Conservation (phyloP, 2,797 vertebrate species). For the Myotis myotis region DNA sequence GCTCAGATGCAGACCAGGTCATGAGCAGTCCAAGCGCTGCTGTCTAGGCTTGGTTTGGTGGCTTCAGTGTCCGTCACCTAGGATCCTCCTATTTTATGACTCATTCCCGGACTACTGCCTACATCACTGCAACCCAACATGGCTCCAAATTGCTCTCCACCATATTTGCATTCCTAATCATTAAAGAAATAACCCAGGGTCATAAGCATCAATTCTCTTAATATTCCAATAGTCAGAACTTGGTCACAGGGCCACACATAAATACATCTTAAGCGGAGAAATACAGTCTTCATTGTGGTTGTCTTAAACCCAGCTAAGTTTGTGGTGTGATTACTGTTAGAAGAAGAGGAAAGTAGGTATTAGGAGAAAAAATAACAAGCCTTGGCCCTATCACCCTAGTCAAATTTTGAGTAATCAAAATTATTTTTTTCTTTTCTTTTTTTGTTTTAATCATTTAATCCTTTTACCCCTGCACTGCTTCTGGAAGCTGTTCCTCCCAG, state of each 20-base stretch:
- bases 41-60: neutral
- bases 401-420: neutral
- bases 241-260: neutral
- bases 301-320: neutral
- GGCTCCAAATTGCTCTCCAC: neutral
- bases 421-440: neutral
- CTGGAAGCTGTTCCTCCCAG: neutral
- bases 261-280: neutral
- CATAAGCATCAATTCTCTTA: neutral
- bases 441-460: neutral
- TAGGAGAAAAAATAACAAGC: neutral
- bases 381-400: neutral
- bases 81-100: neutral
- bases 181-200: neutral
- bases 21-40: neutral
- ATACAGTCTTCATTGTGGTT: neutral
- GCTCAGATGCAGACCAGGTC: neutral
- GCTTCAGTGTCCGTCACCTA: neutral
- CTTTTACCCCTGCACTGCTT: neutral
- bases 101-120: neutral
- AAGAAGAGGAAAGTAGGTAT: neutral
- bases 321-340: neutral
- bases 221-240: neutral
- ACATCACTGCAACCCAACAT: neutral
- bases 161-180: neutral